Conservation (phyloP, 1,140 invertebrate genomes). For the Zaprionus gabonicus region DNA sequence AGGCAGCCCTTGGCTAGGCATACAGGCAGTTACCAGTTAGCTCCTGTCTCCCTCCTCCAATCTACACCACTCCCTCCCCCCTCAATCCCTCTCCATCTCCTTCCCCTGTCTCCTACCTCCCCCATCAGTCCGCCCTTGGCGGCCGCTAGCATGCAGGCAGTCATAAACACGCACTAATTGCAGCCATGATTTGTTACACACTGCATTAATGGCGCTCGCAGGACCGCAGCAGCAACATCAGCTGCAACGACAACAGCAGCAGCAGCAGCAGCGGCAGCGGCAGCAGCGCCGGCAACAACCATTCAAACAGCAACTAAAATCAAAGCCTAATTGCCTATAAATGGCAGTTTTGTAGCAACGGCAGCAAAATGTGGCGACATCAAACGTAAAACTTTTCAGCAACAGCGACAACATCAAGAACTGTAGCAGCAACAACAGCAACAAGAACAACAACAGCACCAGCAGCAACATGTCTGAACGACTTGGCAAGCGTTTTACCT, state of each 20-base stretch:
- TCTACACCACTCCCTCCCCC: too few species aligned
- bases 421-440: slow-evolving; percentile 35
- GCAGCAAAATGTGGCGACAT: slow-evolving; percentile 64
- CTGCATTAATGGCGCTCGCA: slow-evolving; percentile 64
- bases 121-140: not conserved
- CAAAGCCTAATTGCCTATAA: slow-evolving; percentile 77
- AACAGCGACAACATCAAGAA: slow-evolving; percentile 37
- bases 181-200: slow-evolving; percentile 77
- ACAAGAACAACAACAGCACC: slow-evolving; percentile 17
- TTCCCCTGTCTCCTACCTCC: not conserved
- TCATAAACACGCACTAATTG: slow-evolving; percentile 83
- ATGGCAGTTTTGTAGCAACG: slow-evolving; percentile 66
- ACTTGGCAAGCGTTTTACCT: slow-evolving; percentile 51
- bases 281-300: slow-evolving; percentile 29
- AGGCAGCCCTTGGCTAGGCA: slow-evolving; percentile 12
- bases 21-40: not conserved
- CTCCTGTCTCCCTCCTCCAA: not conserved
- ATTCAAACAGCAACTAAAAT: slow-evolving; percentile 66
- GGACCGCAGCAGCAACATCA: slow-evolving; percentile 50
- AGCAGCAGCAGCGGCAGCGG: slow-evolving; percentile 25
- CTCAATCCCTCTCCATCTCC: slow-evolving; percentile 3
- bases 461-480: slow-evolving; percentile 21
- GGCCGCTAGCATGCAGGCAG: slow-evolving; percentile 42
- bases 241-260: slow-evolving; percentile 17
- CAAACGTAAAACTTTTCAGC: slow-evolving; percentile 64